Evolutionary conservation across 2,113 vertebrate species (phyloP).

Genomic region (Tupaia tana): DNA sequence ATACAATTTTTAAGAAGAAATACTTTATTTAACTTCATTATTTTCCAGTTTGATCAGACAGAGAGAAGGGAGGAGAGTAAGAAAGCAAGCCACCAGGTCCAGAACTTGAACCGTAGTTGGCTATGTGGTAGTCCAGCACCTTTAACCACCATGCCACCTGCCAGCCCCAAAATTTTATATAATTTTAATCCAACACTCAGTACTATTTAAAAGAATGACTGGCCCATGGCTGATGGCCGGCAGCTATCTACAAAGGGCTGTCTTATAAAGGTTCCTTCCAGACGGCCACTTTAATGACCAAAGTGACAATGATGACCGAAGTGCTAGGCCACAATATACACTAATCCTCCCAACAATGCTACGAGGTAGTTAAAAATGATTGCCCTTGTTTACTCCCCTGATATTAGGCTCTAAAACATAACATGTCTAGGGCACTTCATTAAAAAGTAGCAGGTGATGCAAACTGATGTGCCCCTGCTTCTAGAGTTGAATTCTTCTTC

Average conservation of each 20-base stretch:
- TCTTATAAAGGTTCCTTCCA: background rate
- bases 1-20: background rate
- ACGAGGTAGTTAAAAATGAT: background rate
- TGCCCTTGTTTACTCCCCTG: background rate
- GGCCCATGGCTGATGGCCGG: background rate
- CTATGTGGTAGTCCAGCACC: too few species aligned
- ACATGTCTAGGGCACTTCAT: background rate
- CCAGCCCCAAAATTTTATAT: too few species aligned
- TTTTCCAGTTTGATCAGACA: too few species aligned
- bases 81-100: too few species aligned
- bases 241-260: background rate
- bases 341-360: background rate
- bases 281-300: too few species aligned
- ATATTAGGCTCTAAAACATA: too few species aligned
- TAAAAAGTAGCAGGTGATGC: background rate
- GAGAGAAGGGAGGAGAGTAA: too few species aligned
- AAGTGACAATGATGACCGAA: background rate
- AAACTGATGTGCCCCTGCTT: background rate
- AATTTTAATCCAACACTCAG: constrained; percentile 50
- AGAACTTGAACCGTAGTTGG: too few species aligned
- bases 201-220: background rate
- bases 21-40: too few species aligned
- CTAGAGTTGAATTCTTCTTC: background rate
- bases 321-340: background rate
- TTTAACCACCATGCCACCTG: too few species aligned